Conservation (phyloP, 2,888 invertebrate genomes). For the Eubasilissa splendida region DNA sequence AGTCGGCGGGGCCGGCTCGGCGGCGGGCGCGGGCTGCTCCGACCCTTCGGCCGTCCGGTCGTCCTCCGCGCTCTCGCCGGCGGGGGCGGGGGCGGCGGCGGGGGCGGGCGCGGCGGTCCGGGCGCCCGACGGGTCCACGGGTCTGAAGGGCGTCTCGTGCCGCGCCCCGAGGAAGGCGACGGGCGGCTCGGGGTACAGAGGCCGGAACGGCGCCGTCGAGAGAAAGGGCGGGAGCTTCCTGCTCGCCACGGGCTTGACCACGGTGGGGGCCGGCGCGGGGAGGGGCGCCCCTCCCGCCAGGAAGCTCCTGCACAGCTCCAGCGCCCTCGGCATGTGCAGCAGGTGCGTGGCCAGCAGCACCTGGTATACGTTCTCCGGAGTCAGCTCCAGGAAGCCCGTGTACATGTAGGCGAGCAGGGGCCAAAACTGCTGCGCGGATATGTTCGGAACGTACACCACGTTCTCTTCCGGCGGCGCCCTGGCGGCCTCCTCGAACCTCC, state of each 20-base stretch:
- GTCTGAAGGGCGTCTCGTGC: conserved; percentile 49
- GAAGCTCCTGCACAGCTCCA: conserved; percentile 79
- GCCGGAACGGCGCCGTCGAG: conserved; percentile 57
- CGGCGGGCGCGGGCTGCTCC: not conserved
- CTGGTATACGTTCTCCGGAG: conserved; percentile 80
- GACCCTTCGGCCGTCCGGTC: too few species aligned
- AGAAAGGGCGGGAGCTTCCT: conserved; percentile 48
- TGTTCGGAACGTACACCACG: conserved; percentile 71
- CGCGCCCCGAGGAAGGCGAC: conserved; percentile 31
- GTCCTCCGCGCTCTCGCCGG: not conserved
- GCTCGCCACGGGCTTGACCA: conserved; percentile 58
- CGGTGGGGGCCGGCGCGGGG: conserved; percentile 57
- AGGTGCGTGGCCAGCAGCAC: conserved; percentile 81
- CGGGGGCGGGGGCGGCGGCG: not conserved
- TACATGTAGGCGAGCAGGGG: conserved; percentile 83
- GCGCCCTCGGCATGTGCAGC: conserved; percentile 81
- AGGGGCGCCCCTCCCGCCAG: conserved; percentile 71
- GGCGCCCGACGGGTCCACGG: conserved; percentile 14
- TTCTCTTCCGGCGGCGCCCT: conserved; percentile 51
- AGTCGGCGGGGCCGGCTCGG: not conserved
- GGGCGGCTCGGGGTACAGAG: conserved; percentile 51
- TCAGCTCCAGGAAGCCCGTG: conserved; percentile 80
- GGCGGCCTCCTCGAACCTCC: not conserved
- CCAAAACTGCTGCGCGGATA: conserved; percentile 77
- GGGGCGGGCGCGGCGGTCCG: not conserved